These are phyloP conservation scores for Bos javanicus DNA, from an alignment of 2,113 vertebrate genomes.

Conservation along the genomic window DNA sequence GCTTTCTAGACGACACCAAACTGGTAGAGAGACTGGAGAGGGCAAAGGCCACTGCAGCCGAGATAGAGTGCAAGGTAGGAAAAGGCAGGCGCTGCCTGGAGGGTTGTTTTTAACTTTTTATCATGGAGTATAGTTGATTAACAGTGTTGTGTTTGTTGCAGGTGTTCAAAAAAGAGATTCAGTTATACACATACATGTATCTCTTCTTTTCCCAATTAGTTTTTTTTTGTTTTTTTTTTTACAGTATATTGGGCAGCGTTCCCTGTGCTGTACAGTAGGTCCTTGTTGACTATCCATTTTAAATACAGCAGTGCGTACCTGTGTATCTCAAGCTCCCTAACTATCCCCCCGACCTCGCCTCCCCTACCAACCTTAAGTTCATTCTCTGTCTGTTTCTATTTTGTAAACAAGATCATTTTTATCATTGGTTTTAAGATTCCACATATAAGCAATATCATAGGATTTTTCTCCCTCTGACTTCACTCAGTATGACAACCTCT, in stretches of 20 bases:
- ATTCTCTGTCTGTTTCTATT: neutral
- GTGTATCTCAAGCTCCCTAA: neutral
- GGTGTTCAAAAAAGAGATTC: neutral
- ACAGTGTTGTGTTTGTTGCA: neutral
- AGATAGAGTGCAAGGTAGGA: constrained; percentile 84
- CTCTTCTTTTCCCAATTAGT: neutral
- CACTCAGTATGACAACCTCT: neutral
- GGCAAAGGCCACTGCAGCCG: constrained; percentile 82
- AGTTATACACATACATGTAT: neutral
- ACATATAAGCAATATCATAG: neutral
- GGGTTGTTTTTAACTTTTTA: neutral
- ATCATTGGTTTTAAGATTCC: neutral
- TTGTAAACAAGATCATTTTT: neutral
- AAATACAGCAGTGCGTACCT: neutral
- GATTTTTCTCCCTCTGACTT: neutral
- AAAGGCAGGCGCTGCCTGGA: rapidly evolving
- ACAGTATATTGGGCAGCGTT: neutral
- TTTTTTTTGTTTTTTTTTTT: neutral
- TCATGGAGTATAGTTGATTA: neutral
- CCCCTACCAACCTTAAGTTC: neutral
- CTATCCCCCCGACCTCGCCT: neutral
- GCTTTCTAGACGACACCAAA: constrained; percentile 83
- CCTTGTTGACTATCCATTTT: neutral
- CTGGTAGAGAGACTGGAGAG: constrained; percentile 87
- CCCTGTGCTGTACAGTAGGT: neutral